These are phyloP conservation scores for Euwallacea fornicatus DNA, from an alignment of 1,140 invertebrate genomes.

Conservation along the genomic window DNA sequence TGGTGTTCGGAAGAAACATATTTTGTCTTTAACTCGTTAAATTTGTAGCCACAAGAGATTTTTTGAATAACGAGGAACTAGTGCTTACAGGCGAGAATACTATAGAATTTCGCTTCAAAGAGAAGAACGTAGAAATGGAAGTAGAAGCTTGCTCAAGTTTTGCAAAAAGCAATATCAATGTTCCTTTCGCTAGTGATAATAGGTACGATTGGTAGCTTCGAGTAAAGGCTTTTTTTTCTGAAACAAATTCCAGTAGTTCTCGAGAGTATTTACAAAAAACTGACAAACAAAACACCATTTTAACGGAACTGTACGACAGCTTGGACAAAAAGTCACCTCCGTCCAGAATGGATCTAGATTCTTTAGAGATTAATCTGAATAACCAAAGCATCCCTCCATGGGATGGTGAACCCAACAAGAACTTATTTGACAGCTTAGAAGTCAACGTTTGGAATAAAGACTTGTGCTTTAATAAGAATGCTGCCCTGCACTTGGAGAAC, in stretches of 20 bases:
- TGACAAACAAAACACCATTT: conserved; percentile 41
- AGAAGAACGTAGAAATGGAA: conserved; percentile 51
- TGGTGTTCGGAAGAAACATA: neutral
- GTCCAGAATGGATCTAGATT: conserved; percentile 47
- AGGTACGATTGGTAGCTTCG: no score
- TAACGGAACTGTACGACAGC: conserved; percentile 50
- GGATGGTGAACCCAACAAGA: conserved; percentile 34
- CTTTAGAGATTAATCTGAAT: conserved; percentile 48
- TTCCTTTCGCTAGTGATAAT: no score
- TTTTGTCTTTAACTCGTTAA: neutral
- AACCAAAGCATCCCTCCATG: conserved; percentile 7
- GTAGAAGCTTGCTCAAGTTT: conserved; percentile 38
- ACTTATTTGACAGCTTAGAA: conserved; percentile 47
- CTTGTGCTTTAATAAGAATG: conserved; percentile 38
- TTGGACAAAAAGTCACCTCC: conserved; percentile 46
- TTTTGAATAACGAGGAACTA: conserved; percentile 47
- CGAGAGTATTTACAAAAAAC: conserved; percentile 25
- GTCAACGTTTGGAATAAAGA: conserved; percentile 41
- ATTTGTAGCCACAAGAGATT: conserved; percentile 11
- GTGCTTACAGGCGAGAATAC: conserved; percentile 44
- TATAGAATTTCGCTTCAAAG: conserved; percentile 52
- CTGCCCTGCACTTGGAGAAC: conserved; percentile 40
- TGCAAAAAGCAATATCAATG: conserved; percentile 13
- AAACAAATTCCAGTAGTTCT: neutral
- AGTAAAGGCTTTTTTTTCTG: neutral